Conservation (phyloP, 2,797 vertebrate genomes). For the Thamnophis elegans region DNA sequence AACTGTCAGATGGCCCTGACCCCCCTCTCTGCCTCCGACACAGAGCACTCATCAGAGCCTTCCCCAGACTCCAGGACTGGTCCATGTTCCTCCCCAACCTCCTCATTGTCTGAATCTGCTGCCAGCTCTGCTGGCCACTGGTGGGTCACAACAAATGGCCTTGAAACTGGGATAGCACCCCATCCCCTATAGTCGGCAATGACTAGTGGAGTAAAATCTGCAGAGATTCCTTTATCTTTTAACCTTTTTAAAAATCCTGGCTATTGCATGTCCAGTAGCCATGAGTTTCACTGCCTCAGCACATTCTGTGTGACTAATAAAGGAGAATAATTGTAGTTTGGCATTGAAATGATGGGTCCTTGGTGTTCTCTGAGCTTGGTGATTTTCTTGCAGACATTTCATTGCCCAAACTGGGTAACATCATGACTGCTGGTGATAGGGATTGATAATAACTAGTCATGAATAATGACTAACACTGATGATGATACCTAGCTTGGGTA, state of each 20-base stretch:
- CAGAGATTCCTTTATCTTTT: background rate
- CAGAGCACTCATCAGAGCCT: too few species aligned
- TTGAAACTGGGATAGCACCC: background rate
- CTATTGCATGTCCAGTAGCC: background rate
- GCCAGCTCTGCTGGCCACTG: too few species aligned
- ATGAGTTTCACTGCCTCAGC: background rate
- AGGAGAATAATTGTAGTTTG: background rate
- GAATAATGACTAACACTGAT: background rate
- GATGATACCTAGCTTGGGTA: background rate
- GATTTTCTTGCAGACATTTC: background rate
- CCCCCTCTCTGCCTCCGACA: too few species aligned
- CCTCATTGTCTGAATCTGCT: too few species aligned
- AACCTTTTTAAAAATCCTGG: background rate
- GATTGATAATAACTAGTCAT: background rate
- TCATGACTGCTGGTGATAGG: background rate
- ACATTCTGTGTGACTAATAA: background rate
- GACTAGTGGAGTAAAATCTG: background rate
- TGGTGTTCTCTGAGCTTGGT: background rate
- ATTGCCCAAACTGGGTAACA: background rate
- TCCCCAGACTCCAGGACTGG: too few species aligned
- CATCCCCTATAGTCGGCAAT: background rate
- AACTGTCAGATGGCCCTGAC: too few species aligned
- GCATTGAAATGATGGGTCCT: background rate
- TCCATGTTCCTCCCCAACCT: too few species aligned
- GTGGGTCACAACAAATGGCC: background rate